These are phyloP conservation scores for Drosophila mayaguana DNA, from an alignment of 2,888 invertebrate species.

Conservation along the genomic window DNA sequence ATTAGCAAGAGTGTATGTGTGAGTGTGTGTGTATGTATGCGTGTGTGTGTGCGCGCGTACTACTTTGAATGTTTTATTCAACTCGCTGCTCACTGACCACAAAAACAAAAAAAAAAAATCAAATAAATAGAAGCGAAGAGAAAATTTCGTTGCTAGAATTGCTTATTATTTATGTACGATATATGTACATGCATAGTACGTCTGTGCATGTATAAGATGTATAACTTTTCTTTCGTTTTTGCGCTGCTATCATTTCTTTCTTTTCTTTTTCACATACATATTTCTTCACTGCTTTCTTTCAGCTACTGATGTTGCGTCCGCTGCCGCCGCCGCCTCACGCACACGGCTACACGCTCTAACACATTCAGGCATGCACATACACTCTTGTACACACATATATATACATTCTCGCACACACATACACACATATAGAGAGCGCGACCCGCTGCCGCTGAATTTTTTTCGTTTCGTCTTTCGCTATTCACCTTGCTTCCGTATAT, in stretches of 20 bases:
- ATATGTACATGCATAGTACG: slow-evolving; percentile 2
- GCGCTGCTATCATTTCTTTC: slow-evolving; percentile 67
- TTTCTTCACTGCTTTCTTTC: slow-evolving; percentile 73
- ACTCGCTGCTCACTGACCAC: slow-evolving; percentile 33
- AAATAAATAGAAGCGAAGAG: slow-evolving; percentile 25
- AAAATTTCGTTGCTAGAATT: slow-evolving; percentile 28
- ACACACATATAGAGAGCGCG: slow-evolving; percentile 40
- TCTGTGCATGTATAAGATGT: slow-evolving; percentile 34
- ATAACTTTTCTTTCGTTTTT: slow-evolving; percentile 58
- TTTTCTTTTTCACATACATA: slow-evolving; percentile 58
- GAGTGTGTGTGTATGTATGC: slow-evolving; percentile 5
- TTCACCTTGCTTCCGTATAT: slow-evolving; percentile 77
- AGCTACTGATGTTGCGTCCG: slow-evolving; percentile 56
- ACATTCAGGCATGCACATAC: slow-evolving; percentile 24
- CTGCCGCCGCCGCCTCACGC: slow-evolving; percentile 60
- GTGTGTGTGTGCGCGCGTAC: slow-evolving; percentile 22
- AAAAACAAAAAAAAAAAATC: slow-evolving; percentile 35
- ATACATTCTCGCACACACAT: slow-evolving; percentile 23
- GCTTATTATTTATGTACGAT: slow-evolving; percentile 35
- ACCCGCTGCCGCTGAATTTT: slow-evolving; percentile 62
- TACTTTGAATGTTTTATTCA: slow-evolving; percentile 44
- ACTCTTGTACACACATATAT: slow-evolving; percentile 1
- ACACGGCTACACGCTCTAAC: slow-evolving; percentile 47
- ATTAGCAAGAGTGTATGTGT: slow-evolving; percentile 24
- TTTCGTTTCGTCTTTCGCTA: slow-evolving; percentile 69